These are phyloP conservation scores for Glaucomys volans DNA, from an alignment of 2,113 vertebrate genomes.

Conservation along the genomic window DNA sequence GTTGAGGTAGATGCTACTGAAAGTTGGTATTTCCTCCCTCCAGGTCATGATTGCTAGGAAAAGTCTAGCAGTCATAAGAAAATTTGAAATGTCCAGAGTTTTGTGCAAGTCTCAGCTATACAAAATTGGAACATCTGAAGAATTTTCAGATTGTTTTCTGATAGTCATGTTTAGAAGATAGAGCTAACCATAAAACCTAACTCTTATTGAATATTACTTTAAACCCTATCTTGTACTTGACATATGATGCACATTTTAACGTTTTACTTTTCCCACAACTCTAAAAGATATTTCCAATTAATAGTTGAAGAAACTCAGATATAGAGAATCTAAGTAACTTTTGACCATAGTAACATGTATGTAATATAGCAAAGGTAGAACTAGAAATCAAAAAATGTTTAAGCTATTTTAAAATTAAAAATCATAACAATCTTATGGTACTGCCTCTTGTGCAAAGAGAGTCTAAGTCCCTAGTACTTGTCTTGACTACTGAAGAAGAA, in stretches of 20 bases:
- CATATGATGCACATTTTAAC: neutral
- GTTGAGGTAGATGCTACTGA: neutral
- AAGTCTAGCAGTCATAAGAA: neutral
- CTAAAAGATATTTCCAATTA: slow-evolving; percentile 26
- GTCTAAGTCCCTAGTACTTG: neutral
- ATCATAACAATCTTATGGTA: neutral
- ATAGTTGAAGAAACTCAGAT: neutral
- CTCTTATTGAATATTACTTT: slow-evolving; percentile 11
- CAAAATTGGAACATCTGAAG: neutral
- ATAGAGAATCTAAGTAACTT: slow-evolving; percentile 15
- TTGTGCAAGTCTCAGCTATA: neutral
- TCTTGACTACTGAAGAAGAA: neutral
- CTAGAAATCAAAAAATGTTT: slow-evolving; percentile 7
- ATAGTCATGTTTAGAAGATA: neutral
- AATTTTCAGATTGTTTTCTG: slow-evolving; percentile 36
- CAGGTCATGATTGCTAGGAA: neutral
- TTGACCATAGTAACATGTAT: neutral
- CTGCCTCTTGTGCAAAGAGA: neutral
- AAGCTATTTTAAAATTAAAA: neutral
- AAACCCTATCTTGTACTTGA: neutral
- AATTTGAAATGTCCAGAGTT: neutral
- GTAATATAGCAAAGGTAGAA: neutral
- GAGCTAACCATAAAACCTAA: neutral
- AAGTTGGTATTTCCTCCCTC: neutral
- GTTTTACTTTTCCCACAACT: slow-evolving; percentile 27